Percentiles rank a stretch among this genome's conserved stretches.
phyloP scores from a whole-genome alignment of 1,140 invertebrate species.

The Drosophila orosa region DNA sequence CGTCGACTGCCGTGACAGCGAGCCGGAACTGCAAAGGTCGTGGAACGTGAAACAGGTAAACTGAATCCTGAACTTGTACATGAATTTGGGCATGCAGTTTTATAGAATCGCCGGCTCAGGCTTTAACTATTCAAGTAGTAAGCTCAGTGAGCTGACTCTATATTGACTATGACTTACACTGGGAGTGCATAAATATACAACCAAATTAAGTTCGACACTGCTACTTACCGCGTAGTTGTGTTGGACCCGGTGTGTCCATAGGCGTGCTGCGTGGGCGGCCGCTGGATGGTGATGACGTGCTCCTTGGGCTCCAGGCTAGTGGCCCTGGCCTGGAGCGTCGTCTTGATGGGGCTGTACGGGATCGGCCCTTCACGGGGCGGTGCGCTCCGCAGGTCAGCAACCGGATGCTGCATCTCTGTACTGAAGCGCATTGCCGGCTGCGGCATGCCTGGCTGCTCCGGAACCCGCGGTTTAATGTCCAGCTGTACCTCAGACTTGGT shows the following conservation, averaged over 20 bases:
- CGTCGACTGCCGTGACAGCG: slow-evolving; percentile 88
- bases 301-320: slow-evolving; percentile 85
- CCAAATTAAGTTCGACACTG: not conserved
- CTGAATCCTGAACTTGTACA: slow-evolving; percentile 6
- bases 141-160: not conserved
- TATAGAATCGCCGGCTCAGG: not conserved
- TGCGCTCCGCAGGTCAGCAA: slow-evolving; percentile 83
- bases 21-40: slow-evolving; percentile 69
- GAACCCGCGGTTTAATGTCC: slow-evolving; percentile 82
- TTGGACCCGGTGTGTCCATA: slow-evolving; percentile 77
- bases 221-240: slow-evolving; percentile 72
- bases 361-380: slow-evolving; percentile 80
- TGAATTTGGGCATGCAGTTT: not conserved
- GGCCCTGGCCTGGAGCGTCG: slow-evolving; percentile 70
- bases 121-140: not conserved
- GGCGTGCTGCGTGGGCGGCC: slow-evolving; percentile 83
- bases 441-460: slow-evolving; percentile 56
- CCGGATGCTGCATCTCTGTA: slow-evolving; percentile 84
- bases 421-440: slow-evolving; percentile 79
- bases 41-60: not conserved
- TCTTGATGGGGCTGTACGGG: slow-evolving; percentile 79
- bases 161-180: not conserved
- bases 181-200: too few species aligned
- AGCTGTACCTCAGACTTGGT: slow-evolving; percentile 88
- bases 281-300: slow-evolving; percentile 88